Evolutionary conservation across 1,140 invertebrate genomes (phyloP).

Genomic region (Chelonus insularis): DNA sequence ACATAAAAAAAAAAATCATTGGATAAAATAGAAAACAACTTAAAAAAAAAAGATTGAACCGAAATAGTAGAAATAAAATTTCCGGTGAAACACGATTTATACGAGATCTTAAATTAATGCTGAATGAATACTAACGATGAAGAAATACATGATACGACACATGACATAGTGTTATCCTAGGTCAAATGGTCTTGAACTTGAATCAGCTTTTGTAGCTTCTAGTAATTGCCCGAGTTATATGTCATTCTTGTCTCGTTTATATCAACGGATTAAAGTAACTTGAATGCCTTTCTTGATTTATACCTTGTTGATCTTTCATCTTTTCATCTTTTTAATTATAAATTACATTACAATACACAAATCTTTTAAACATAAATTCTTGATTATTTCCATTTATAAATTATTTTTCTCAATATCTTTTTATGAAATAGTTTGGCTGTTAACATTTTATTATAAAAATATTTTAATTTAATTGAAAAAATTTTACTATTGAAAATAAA

Average conservation of each 20-base stretch:
- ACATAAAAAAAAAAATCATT: background rate
- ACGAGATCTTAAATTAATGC: too few species aligned
- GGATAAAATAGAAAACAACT: too few species aligned
- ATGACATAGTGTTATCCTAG: background rate
- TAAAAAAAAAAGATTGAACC: background rate
- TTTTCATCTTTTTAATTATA: background rate
- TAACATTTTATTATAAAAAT: too few species aligned
- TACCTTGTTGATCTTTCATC: background rate
- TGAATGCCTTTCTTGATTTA: background rate
- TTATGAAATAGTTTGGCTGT: too few species aligned
- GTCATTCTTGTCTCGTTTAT: background rate
- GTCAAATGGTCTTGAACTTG: conserved; percentile 2
- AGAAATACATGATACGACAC: background rate
- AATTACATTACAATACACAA: background rate
- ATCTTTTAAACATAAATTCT: background rate
- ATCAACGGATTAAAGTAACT: background rate
- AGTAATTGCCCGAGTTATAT: background rate
- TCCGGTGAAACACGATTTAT: too few species aligned
- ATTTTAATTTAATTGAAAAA: too few species aligned
- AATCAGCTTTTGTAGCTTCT: background rate
- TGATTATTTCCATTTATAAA: background rate
- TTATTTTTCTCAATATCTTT: background rate
- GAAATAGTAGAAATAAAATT: too few species aligned
- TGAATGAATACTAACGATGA: too few species aligned
- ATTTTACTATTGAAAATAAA: too few species aligned